These are phyloP conservation scores for Harlomillsia oculata DNA, from an alignment of 1,140 invertebrate species.

Conservation along the genomic window DNA sequence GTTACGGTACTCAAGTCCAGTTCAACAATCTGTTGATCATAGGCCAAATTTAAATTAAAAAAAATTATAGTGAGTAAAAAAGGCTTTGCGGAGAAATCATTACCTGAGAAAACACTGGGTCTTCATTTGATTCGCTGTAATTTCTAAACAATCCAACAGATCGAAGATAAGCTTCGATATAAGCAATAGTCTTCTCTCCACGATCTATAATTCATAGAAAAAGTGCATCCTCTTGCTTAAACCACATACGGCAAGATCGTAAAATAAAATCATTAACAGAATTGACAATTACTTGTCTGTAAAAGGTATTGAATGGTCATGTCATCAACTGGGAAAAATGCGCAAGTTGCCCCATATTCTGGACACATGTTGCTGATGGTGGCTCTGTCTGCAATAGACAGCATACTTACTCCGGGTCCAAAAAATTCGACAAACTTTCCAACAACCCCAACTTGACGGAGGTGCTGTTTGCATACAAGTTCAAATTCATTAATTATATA, in stretches of 20 bases:
- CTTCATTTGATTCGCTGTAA: conserved; percentile 63
- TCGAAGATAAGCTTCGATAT: conserved; percentile 74
- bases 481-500: too few relatives aligned
- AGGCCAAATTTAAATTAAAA: conserved; percentile 2
- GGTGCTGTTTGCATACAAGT: conserved; percentile 52
- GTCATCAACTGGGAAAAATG: conserved; percentile 88
- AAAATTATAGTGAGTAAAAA: neutral
- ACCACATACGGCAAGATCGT: neutral
- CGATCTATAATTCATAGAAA: conserved; percentile 54
- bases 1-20: conserved; percentile 81
- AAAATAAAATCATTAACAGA: conserved; percentile 7
- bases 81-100: neutral
- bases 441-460: conserved; percentile 87
- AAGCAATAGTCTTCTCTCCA: conserved; percentile 64
- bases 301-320: conserved; percentile 72
- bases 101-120: conserved; percentile 76
- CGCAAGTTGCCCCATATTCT: conserved; percentile 93
- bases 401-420: conserved; percentile 75
- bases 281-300: conserved; percentile 69
- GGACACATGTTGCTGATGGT: conserved; percentile 97
- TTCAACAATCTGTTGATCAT: conserved; percentile 61
- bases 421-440: conserved; percentile 99
- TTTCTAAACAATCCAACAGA: conserved; percentile 74
- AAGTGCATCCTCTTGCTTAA: neutral
- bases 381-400: conserved; percentile 90